Percentiles rank a stretch among this genome's conserved stretches.
These are phyloP conservation scores for Enteromius afrohamiltoni DNA, from an alignment of 2,797 vertebrate species.

Conservation along the genomic window DNA sequence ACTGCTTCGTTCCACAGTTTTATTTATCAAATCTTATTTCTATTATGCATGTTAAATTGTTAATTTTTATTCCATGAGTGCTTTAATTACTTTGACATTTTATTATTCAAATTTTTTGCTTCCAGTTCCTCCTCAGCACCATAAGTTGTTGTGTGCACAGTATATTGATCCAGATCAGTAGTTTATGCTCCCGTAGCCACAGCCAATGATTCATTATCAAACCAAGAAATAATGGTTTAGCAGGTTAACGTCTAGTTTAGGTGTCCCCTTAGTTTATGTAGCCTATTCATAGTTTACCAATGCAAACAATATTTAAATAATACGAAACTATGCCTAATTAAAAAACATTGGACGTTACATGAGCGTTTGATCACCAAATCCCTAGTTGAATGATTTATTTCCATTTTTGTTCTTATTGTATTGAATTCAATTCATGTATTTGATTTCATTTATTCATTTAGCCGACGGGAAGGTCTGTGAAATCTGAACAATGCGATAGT, in stretches of 20 bases:
- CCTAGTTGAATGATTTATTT: background rate
- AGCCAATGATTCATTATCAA: background rate
- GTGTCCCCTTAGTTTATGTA: background rate
- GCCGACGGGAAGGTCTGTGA: background rate
- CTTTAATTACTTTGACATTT: background rate
- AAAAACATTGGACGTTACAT: background rate
- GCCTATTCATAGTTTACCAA: background rate
- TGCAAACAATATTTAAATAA: background rate
- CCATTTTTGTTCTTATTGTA: background rate
- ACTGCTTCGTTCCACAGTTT: constrained; percentile 8
- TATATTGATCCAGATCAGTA: background rate
- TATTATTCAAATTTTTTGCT: background rate
- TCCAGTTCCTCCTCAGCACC: background rate
- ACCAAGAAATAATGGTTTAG: background rate
- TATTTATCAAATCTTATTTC: background rate
- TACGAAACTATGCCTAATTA: background rate
- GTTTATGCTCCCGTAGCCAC: background rate
- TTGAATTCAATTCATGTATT: background rate
- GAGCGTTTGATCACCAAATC: background rate
- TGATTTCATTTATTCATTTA: background rate
- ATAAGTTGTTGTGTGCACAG: too few species aligned
- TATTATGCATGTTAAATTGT: background rate
- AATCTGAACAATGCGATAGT: background rate
- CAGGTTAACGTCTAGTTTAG: background rate
- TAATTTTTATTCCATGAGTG: background rate